Base-by-base conservation (phyloP, 2,888 invertebrate genomes). In the Asteroscopus sphinx region DNA sequence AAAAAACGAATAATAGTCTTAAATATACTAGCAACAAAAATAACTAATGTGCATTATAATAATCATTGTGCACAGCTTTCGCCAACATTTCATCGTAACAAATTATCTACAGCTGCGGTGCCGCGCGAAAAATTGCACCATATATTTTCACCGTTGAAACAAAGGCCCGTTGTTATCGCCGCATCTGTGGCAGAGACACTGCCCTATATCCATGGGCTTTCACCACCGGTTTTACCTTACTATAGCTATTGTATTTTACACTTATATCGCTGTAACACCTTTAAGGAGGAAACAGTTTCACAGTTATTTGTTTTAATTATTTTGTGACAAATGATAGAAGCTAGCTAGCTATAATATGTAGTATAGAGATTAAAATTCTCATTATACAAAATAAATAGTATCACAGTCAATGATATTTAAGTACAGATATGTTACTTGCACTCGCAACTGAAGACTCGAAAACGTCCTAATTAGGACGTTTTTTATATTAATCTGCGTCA, bases 121-220 rank as follows among this genome's bases (percentile, higher is more conserved):
- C 2, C 36, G 35, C 26, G 4, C 44, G 15, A 13, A 49, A 61
- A 21, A 36, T 46, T 7, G n/a, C 32, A 11, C 52, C 57, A 68
- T 80, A 37, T 74, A 62, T 71, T 75, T 76, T 68, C 48, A 45
- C 28, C 12, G 9, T 59, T 40, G 40, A 41, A 75, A 85, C 81
- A 83, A 86, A 79, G 76, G 67, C 69, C 70, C 59, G 73, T 73
- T 79, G 71, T 73, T 85, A 84, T 86, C 83, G 53, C 46, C 56
- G 59, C 77, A 85, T 86, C 82, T 67, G 59, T 52, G 42, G 63
- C 62, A 62, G 58, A 58, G 56, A 67, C 68, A 57, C 52, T 65
- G 77, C 46, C 72, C 78, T 63, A 76, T 77, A 76, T 80, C 74
- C 72, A 35, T 13, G 40, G 59, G 68, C 83, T 79, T 81, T 81